Conservation (phyloP, 1,140 invertebrate species). For the Pseudomyrmex concolor region DNA sequence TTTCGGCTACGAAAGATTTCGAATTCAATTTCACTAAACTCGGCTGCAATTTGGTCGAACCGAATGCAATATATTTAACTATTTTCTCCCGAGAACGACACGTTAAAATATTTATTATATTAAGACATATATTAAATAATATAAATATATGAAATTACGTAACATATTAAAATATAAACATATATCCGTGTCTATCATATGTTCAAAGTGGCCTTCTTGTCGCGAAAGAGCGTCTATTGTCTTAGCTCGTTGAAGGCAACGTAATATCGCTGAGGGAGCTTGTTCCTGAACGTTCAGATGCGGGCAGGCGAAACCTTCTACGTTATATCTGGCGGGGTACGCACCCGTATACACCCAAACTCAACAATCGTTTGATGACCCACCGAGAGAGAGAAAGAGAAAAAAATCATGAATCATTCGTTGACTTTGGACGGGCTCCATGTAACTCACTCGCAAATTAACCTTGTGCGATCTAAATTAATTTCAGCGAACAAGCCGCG, state of each 20-base stretch:
- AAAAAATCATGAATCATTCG: conserved; percentile 51
- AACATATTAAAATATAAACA: neutral
- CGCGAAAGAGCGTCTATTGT: conserved; percentile 75
- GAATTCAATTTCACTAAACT: no score
- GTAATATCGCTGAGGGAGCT: conserved; percentile 76
- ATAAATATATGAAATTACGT: no score
- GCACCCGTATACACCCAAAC: conserved; percentile 61
- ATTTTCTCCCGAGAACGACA: no score
- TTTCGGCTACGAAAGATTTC: neutral
- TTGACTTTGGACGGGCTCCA: conserved; percentile 48
- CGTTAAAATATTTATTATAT: no score
- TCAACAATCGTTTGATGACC: neutral
- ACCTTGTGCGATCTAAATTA: neutral
- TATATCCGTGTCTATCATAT: neutral
- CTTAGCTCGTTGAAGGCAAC: conserved; percentile 75
- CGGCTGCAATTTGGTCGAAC: no score
- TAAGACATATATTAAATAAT: no score
- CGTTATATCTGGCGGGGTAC: conserved; percentile 33
- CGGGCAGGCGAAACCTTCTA: conserved; percentile 71
- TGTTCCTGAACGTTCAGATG: conserved; percentile 76
- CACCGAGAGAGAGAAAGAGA: neutral
- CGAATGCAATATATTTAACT: no score
- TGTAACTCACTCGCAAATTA: conserved; percentile 23
- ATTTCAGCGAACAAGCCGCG: neutral
- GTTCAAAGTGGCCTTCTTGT: conserved; percentile 41